Evolutionary conservation across 2,888 invertebrate genomes (phyloP), one percentile per base, ranked within the genome.

Genomic region (Chloroclysta siterata): DNA sequence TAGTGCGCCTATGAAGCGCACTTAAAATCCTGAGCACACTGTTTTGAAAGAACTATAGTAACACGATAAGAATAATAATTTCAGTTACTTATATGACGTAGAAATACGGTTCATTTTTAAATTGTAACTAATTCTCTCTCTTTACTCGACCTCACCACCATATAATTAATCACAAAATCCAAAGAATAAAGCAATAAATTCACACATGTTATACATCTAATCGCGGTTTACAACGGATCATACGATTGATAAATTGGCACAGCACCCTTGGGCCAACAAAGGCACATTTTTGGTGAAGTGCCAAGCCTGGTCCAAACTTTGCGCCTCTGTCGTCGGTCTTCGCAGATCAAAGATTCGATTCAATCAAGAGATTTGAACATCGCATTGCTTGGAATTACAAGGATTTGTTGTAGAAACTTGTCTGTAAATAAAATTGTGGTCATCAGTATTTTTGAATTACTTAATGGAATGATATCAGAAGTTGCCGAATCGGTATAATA

Each of bases 231-330:
- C 44, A 46, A 29, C 29, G 14, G 8, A 51, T 50, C 28, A 56
- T 14, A 13, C 53, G 57, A 64, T 66, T 67, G 62, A 71, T 69
- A 60, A 58, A 69, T 67, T 55, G 66, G 50, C 63, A 60, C 65
- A 50, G 7, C 46, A 56, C 59, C 53, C 59, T 59, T 55, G 65
- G 44, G 60, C 64, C 64, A 66, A 68, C 63, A 57, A 63, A 63
- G 63, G 62, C 57, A 52, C 36, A 58, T 71, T 64, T 53, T 71
- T 69, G 71, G 63, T 64, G 48, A 50, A 36, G 47, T 63, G 69
- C 69, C 71, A 71, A 60, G 50, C 47, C 66, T 62, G 61, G 57
- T 52, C 55, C 55, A 69, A 69, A 62, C 69, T 60, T 69, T 61
- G 63, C 28, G 46, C 33, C 28, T 65, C 59, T 60, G 51, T 65